Conservation (phyloP, 2,888 invertebrate species). For the Drosophila acutilabella region DNA sequence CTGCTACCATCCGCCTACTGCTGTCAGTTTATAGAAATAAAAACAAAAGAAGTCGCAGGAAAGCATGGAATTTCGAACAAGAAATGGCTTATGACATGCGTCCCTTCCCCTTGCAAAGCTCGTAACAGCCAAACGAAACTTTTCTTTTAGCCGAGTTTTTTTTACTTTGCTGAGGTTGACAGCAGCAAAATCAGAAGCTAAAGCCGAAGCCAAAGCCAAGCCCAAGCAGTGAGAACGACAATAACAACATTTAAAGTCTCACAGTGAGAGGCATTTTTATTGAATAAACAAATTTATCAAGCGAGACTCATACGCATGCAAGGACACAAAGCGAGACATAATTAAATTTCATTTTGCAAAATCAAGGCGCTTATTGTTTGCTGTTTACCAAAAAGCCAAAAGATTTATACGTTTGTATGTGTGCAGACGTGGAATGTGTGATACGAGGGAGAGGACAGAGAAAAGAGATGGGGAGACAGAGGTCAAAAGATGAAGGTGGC, state of each 20-base stretch:
- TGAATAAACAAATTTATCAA: slow-evolving; percentile 73
- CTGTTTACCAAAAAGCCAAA: slow-evolving; percentile 49
- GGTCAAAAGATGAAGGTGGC: slow-evolving; percentile 3
- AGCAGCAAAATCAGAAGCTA: slow-evolving; percentile 34
- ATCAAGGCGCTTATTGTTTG: slow-evolving; percentile 72
- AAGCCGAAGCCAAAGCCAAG: neutral
- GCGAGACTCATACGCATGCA: slow-evolving; percentile 33
- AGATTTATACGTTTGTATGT: slow-evolving; percentile 8
- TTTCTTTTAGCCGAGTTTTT: slow-evolving; percentile 61
- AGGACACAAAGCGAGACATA: slow-evolving; percentile 55
- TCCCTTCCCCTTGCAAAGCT: slow-evolving; percentile 5
- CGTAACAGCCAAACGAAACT: slow-evolving; percentile 61
- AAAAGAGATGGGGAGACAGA: neutral
- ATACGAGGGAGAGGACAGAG: neutral
- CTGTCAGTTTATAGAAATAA: slow-evolving; percentile 40
- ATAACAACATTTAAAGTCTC: slow-evolving; percentile 57
- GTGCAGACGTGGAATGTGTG: neutral
- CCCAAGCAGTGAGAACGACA: slow-evolving; percentile 20
- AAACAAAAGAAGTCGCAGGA: slow-evolving; percentile 46
- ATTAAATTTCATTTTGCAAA: slow-evolving; percentile 75
- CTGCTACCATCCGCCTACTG: slow-evolving; percentile 33
- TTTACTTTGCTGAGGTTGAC: slow-evolving; percentile 63
- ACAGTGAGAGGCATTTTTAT: slow-evolving; percentile 57
- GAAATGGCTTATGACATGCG: slow-evolving; percentile 67
- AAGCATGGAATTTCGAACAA: slow-evolving; percentile 48